These are phyloP conservation scores for Pyrgus malvae DNA, from an alignment of 2,888 invertebrate genomes.

Conservation along the genomic window DNA sequence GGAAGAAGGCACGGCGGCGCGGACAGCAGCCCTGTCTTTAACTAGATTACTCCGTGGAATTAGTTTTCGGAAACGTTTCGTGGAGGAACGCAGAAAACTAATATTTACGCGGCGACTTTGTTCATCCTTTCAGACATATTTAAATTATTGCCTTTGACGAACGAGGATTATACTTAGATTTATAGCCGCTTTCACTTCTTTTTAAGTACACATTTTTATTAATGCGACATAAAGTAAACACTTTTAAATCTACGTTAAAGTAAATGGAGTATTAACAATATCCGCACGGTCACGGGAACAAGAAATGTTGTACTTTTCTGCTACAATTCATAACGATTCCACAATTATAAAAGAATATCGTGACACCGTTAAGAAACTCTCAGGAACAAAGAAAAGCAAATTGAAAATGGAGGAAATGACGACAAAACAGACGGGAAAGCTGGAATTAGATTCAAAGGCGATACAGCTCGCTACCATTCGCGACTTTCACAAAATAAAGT, in stretches of 20 bases:
- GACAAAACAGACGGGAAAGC: conserved; percentile 32
- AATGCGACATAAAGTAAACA: too few species aligned
- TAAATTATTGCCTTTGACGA: background rate
- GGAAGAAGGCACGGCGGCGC: conserved; percentile 45
- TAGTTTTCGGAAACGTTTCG: conserved; percentile 56
- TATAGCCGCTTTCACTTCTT: too few species aligned
- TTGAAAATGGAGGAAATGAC: conserved; percentile 33
- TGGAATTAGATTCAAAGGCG: conserved; percentile 62
- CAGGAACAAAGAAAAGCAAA: conserved; percentile 29
- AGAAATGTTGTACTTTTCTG: too few species aligned
- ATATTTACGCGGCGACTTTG: conserved; percentile 10
- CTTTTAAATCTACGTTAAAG: too few species aligned
- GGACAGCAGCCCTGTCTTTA: conserved; percentile 50
- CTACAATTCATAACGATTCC: too few species aligned
- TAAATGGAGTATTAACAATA: too few species aligned
- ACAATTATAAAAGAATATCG: conserved; percentile 2
- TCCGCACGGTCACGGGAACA: too few species aligned
- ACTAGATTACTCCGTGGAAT: conserved; percentile 65
- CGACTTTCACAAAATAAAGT: conserved; percentile 56
- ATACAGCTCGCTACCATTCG: conserved; percentile 38
- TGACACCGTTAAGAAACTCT: background rate
- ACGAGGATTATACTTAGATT: too few species aligned
- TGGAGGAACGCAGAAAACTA: conserved; percentile 14
- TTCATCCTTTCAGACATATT: background rate
- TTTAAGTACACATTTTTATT: too few species aligned